These are phyloP conservation scores for Drosophila fungiperda DNA, from an alignment of 2,888 invertebrate species.

Conservation along the genomic window DNA sequence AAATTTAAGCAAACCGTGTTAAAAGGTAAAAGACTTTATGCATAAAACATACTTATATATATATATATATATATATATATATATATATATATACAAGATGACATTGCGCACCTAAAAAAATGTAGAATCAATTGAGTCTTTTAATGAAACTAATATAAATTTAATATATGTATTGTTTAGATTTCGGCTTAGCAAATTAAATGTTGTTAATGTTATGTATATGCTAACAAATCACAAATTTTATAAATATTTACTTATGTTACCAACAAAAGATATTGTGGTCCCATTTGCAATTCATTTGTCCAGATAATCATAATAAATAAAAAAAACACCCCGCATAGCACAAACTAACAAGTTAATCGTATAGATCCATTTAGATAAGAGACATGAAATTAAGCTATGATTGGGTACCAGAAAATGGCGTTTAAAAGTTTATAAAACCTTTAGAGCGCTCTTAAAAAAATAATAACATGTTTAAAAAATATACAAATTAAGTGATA, in stretches of 20 bases:
- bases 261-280: conserved; percentile 17
- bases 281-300: conserved; percentile 36
- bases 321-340: neutral
- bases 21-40: conserved; percentile 58
- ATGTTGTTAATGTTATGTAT: conserved; percentile 40
- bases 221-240: conserved; percentile 4
- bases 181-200: conserved; percentile 19
- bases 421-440: conserved; percentile 59
- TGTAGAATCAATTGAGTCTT: conserved; percentile 12
- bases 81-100: conserved; percentile 14
- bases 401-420: conserved; percentile 34
- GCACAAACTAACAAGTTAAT: conserved; percentile 42
- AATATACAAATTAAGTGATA: conserved; percentile 60
- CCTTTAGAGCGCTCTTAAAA: conserved; percentile 27
- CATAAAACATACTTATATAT: conserved; percentile 38
- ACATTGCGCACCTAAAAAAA: conserved; percentile 16
- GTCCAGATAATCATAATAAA: conserved; percentile 31
- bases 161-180: conserved; percentile 1
- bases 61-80: conserved; percentile 5
- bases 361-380: conserved; percentile 22
- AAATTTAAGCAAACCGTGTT: conserved; percentile 52
- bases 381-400: conserved; percentile 14
- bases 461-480: conserved; percentile 20
- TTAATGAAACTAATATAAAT: conserved; percentile 7
- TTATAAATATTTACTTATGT: conserved; percentile 16